These are phyloP conservation scores for western clawed frog (Xenopus tropicalis) DNA, from an alignment of 2,113 vertebrate species.

Conservation along the genomic window DNA sequence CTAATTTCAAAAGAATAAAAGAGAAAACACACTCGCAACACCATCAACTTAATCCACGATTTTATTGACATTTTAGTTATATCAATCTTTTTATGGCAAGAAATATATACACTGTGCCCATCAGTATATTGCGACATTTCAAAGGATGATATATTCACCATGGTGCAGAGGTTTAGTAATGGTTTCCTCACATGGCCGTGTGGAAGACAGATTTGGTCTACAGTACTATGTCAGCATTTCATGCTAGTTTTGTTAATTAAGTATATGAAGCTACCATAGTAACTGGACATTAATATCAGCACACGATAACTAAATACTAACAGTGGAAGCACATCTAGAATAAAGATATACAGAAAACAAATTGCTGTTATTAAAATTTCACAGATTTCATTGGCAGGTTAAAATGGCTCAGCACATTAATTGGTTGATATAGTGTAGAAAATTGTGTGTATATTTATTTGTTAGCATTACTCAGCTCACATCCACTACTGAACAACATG, in stretches of 20 bases:
- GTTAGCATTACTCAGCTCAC: constrained; percentile 68
- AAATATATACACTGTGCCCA: constrained; percentile 76
- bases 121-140: constrained; percentile 71
- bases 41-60: constrained; percentile 83
- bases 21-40: constrained; percentile 50
- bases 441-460: constrained; percentile 66
- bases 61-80: constrained; percentile 86
- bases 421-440: constrained; percentile 67
- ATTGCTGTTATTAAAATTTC: constrained; percentile 60
- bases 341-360: constrained; percentile 33
- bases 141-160: constrained; percentile 64
- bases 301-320: constrained; percentile 59
- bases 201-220: constrained; percentile 72
- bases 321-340: constrained; percentile 21
- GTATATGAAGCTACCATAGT: constrained; percentile 30
- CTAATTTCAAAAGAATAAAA: not conserved
- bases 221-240: constrained; percentile 66
- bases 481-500: constrained; percentile 68
- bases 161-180: constrained; percentile 66
- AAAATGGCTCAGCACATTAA: constrained; percentile 77
- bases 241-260: constrained; percentile 65
- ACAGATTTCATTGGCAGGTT: constrained; percentile 74
- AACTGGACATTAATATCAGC: constrained; percentile 56
- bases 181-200: constrained; percentile 61
- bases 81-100: constrained; percentile 76